These are phyloP conservation scores for Melinopterus prodromus DNA, from an alignment of 2,888 invertebrate genomes.

Conservation along the genomic window DNA sequence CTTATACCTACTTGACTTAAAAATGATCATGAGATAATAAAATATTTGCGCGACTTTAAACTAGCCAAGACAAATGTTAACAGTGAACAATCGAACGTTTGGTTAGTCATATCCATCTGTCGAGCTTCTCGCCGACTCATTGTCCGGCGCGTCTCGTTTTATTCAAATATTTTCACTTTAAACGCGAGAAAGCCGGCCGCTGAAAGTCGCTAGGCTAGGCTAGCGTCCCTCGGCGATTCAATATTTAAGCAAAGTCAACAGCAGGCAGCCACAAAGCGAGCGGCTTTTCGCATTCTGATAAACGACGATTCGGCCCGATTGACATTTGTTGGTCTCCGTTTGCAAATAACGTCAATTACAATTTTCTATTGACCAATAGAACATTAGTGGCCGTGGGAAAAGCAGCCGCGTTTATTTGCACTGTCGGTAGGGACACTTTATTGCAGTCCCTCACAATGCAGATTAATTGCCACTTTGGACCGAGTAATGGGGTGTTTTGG, in stretches of 20 bases:
- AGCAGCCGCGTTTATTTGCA: background rate
- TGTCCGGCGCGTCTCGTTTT: background rate
- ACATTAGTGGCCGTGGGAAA: slow-evolving; percentile 18
- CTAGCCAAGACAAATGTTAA: too few relatives aligned
- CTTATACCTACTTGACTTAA: too few relatives aligned
- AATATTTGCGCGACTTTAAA: too few relatives aligned
- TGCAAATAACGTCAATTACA: slow-evolving; percentile 24
- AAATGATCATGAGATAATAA: too few relatives aligned
- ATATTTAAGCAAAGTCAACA: slow-evolving; percentile 18
- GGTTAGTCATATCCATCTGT: too few relatives aligned
- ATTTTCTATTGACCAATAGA: slow-evolving; percentile 18
- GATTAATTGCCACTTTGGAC: background rate
- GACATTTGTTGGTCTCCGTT: slow-evolving; percentile 15
- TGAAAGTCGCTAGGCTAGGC: background rate
- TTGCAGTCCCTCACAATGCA: background rate
- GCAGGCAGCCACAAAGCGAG: background rate
- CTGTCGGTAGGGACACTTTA: background rate
- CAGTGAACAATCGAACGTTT: too few relatives aligned
- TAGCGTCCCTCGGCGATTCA: background rate
- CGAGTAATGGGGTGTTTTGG: background rate
- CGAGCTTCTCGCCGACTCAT: background rate
- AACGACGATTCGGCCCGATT: background rate
- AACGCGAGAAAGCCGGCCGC: background rate
- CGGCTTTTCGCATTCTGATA: slow-evolving; percentile 8
- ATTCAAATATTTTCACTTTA: slow-evolving; percentile 13